Conservation (phyloP, 2,113 vertebrate genomes). For the Rhinogobius similis region DNA sequence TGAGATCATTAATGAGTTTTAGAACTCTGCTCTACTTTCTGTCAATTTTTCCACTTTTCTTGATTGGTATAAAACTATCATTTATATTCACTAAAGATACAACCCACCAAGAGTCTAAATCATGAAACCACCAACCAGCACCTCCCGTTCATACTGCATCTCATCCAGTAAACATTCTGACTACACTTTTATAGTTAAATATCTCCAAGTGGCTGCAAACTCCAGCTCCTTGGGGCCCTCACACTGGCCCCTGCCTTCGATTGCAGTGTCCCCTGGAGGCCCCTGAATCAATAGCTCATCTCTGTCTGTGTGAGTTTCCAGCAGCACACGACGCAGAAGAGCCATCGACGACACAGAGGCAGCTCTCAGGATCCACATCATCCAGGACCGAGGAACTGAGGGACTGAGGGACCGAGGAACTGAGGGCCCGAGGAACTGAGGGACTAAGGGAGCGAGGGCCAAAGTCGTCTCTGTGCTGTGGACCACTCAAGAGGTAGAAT, state of each 20-base stretch:
- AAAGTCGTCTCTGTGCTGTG: too few relatives aligned
- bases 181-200: conserved; percentile 43
- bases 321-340: conserved; percentile 26
- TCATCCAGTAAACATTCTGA: background rate
- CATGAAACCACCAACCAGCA: too few relatives aligned
- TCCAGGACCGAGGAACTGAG: background rate
- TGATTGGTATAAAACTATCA: too few relatives aligned
- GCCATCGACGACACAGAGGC: conserved; percentile 62
- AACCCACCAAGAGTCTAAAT: too few relatives aligned
- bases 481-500: too few relatives aligned
- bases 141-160: too few relatives aligned
- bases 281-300: conserved; percentile 75
- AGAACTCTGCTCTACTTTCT: too few relatives aligned
- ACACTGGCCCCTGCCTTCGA: conserved; percentile 54
- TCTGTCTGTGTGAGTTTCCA: conserved; percentile 13
- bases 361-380: conserved; percentile 71
- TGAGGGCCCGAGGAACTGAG: too few relatives aligned
- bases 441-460: conserved; percentile 1
- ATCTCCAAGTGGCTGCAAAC: too few relatives aligned
- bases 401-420: conserved; percentile 62
- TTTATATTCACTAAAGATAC: too few relatives aligned
- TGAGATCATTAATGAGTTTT: too few relatives aligned
- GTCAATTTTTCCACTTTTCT: too few relatives aligned
- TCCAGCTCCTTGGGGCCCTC: conserved; percentile 14
- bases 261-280: conserved; percentile 67